A percentile compares a stretch with the other conserved stretches of the same genome.
Conservation (phyloP, 2,888 invertebrate species). For the Drosophila rellima region DNA sequence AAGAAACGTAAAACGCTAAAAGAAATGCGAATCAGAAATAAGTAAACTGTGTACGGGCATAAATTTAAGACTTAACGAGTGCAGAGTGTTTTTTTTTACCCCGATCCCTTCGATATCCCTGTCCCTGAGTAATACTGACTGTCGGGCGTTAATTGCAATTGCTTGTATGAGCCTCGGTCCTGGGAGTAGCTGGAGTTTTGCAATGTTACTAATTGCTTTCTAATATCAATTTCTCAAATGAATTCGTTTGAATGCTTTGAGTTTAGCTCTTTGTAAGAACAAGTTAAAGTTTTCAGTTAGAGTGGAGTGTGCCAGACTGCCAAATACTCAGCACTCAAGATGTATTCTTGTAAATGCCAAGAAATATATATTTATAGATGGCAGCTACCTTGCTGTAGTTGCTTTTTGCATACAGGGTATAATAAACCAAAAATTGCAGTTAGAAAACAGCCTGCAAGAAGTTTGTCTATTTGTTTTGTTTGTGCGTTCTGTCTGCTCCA, state of each 20-base stretch:
- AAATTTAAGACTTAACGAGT: conserved; percentile 75
- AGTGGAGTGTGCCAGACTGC: not conserved
- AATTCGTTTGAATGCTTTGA: conserved; percentile 60
- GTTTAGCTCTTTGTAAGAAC: conserved; percentile 41
- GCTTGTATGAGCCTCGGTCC: conserved; percentile 34
- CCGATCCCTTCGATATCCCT: not conserved
- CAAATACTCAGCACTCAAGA: not conserved
- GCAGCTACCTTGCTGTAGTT: not conserved
- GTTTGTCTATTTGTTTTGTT: conserved; percentile 9
- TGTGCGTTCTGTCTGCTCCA: conserved; percentile 19
- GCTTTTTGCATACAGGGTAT: conserved; percentile 11
- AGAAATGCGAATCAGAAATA: conserved; percentile 53
- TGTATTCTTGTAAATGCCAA: not conserved
- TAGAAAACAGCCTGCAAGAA: conserved; percentile 26
- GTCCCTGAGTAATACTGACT: conserved; percentile 13
- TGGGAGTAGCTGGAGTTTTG: conserved; percentile 23
- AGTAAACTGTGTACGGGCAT: conserved; percentile 63
- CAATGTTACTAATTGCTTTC: conserved; percentile 67
- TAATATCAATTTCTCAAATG: conserved; percentile 75
- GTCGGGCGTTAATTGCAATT: conserved; percentile 58
- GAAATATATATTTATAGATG: not conserved
- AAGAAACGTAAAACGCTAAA: conserved; percentile 17
- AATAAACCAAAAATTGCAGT: conserved; percentile 44
- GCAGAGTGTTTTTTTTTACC: conserved; percentile 7
- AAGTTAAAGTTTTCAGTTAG: conserved; percentile 1